A percentile compares a stretch with the other conserved stretches of the same genome.
Evolutionary conservation across 2,113 vertebrate species (phyloP).

Genomic region (Argyrosomus japonicus): DNA sequence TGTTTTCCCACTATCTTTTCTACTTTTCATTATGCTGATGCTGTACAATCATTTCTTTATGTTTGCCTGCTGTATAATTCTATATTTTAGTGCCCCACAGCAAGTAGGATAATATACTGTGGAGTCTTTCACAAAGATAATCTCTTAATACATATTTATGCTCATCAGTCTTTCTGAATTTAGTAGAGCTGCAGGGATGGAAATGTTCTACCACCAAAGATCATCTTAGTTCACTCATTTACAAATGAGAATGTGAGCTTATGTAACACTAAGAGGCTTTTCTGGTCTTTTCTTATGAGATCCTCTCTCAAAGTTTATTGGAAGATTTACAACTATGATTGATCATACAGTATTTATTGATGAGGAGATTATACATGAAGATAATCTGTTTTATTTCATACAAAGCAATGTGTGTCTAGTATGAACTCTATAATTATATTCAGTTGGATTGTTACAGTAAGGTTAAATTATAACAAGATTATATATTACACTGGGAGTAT

Average conservation of each 20-base stretch:
- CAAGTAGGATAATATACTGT: background rate
- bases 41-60: background rate
- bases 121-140: background rate
- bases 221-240: constrained; percentile 7
- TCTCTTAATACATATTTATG: background rate
- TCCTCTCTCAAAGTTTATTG: background rate
- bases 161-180: constrained; percentile 8
- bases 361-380: background rate
- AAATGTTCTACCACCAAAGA: background rate
- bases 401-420: background rate
- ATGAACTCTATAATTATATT: background rate
- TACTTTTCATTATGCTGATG: constrained; percentile 5
- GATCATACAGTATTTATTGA: background rate
- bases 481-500: background rate
- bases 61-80: background rate
- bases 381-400: background rate
- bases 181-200: constrained; percentile 19
- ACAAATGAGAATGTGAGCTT: background rate
- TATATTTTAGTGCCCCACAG: background rate
- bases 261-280: constrained; percentile 2
- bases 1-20: background rate
- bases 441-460: background rate
- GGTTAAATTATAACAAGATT: background rate
- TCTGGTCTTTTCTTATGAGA: background rate
- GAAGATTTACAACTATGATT: background rate